Base-by-base conservation (phyloP, 2,888 invertebrate genomes). In the Acrobasis repandana region DNA sequence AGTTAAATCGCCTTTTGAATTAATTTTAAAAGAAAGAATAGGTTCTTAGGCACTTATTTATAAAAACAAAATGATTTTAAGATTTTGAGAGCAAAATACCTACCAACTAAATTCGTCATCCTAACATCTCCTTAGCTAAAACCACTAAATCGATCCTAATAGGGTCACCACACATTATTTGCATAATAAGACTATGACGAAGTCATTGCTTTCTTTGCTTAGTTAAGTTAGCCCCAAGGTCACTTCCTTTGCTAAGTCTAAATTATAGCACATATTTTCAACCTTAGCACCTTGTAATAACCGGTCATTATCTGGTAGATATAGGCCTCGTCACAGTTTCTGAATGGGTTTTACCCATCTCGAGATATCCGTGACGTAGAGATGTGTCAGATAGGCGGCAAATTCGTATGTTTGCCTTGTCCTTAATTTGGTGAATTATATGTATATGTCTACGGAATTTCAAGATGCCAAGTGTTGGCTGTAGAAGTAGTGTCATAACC, bases 311-410 rank as follows among this genome's bases (percentile, higher is more conserved):
- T 15, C 11, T 18, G 36, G 11, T 36, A 36, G 16, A 50, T 58
- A 9, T 38, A 38, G 33, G 33, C 28, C 47, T 34, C 58, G 58
- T 58, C 58, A 50, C 18, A 16, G 14, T 58, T 49, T 58, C 57
- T 58, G 18, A 49, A 38, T 58, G 58, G 58, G 49, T 58, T 58
- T 58, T 58, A 38, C 58, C 58, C 49, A 43, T 36, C 38, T 33
- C 15, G 9, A 20, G 43, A 15, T 33, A 36, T 36, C 8, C 2
- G 15, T 52, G 52, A 52, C 34, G 52, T 52, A 52, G 15, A 46
- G 15, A 57, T 57, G 47, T 47, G 47, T 57, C 57, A 57, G 47
- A 28, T 28, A 34, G 18, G 18, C 14, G 48, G 14, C 34, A 10
- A 28, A 16, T 33, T n/a, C 36, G 58, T 15, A 38, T 28, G 57